Evolutionary conservation across 2,797 vertebrate species (phyloP).

Genomic region (Pristis pectinata): DNA sequence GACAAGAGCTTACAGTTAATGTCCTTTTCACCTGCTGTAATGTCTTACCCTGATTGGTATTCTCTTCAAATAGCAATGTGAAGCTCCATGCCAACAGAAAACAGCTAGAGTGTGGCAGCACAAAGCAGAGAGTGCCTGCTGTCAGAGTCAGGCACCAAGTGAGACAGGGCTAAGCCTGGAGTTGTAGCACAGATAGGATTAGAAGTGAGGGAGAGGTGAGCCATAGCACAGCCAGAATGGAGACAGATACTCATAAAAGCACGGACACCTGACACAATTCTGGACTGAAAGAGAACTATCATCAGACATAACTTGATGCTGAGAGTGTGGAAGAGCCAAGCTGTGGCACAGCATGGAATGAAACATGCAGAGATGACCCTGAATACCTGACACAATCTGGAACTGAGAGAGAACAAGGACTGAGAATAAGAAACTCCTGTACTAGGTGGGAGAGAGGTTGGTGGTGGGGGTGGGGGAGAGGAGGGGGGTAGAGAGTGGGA

Average conservation of each 20-base stretch:
- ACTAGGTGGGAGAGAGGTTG: too few relatives aligned
- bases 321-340: neutral
- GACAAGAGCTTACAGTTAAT: neutral
- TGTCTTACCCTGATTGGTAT: neutral
- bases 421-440: too few relatives aligned
- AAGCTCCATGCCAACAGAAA: neutral
- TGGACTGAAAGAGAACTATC: neutral
- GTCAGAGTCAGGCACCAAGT: neutral
- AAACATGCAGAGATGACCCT: neutral
- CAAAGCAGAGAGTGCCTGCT: neutral
- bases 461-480: neutral
- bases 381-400: neutral
- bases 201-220: neutral
- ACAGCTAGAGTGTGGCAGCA: neutral
- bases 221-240: neutral
- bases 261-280: neutral
- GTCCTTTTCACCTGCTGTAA: neutral
- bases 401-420: neutral
- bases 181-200: too few relatives aligned
- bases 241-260: neutral
- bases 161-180: neutral
- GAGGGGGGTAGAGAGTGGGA: too few relatives aligned
- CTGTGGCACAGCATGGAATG: neutral
- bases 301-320: neutral
- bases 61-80: neutral